These are phyloP conservation scores for Ichneumoninae sp. DNA, from an alignment of 2,888 invertebrate genomes.

Conservation along the genomic window DNA sequence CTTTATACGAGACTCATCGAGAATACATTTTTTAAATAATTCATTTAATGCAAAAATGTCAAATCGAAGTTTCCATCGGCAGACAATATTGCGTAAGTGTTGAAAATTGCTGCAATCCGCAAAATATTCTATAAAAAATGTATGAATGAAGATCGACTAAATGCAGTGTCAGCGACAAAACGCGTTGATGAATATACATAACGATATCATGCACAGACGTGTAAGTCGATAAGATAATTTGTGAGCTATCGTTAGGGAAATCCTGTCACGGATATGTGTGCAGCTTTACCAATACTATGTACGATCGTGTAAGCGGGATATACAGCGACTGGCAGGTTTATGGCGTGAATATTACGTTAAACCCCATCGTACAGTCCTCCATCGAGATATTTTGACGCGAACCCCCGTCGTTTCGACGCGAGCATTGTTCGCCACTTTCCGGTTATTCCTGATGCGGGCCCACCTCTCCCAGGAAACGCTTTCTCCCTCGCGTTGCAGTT, in stretches of 20 bases:
- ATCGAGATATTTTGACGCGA: neutral
- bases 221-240: neutral
- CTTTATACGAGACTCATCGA: neutral
- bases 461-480: slow-evolving; percentile 13
- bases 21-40: neutral
- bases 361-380: neutral
- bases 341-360: slow-evolving; percentile 22
- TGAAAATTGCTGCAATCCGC: neutral
- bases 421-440: slow-evolving; percentile 39
- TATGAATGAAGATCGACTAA: neutral
- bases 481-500: slow-evolving; percentile 23
- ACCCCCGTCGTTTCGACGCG: slow-evolving; percentile 15
- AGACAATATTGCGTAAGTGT: neutral
- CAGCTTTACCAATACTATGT: neutral
- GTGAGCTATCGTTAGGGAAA: slow-evolving; percentile 6
- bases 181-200: neutral
- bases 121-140: neutral
- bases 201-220: neutral
- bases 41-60: neutral
- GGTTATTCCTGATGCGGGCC: slow-evolving; percentile 21
- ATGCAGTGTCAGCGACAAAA: neutral
- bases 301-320: neutral
- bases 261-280: neutral
- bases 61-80: neutral
- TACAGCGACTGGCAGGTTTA: slow-evolving; percentile 7